Base-by-base conservation (phyloP, 2,888 invertebrate species). In the Agrochola lota region DNA sequence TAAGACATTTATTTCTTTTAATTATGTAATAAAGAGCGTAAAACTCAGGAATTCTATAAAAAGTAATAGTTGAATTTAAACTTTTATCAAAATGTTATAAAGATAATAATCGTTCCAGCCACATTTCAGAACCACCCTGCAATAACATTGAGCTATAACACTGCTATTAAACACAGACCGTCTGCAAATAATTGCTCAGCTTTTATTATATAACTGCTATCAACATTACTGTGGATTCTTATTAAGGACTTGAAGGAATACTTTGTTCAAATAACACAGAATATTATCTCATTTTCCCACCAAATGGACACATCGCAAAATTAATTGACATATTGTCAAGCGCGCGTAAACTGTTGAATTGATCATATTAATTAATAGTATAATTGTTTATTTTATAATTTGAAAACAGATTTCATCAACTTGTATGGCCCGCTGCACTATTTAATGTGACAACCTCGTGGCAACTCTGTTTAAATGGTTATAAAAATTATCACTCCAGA, bases 111-210 rank as follows among this genome's bases (percentile, higher is more conserved):
- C 0, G 30, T 8, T 26, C 7, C 23, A 4, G n/a, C 30, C 30
- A 2, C 11, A 30, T n/a, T 12, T 64, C 30, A 40, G 62, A n/a
- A 55, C 11, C 40, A 70, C n/a, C 12, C 55, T n/a, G 35, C 26
- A 20, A 30, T 67, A 49, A 62, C 60, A n/a, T 0, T 35, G 20
- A 60, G 17, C 15, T 0, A 30, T 63, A 63, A 55, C 26, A 15
- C 17, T 3, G 20, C 35, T 52, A 71, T 83, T 57, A 85, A 60
- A 35, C 64, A 15, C 83, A 85, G 75, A 60, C 59, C 68, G 71
- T 35, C 81, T 82, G 83, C 75, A n/a, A 60, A 20, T 85, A 62
- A 85, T 85, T 35, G 71, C 59, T 49, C 46, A 3, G 15, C 23
- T 67, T 46, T 20, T 43, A 66, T 26, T 66, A 11, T 26, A 20